Conservation (phyloP, 53 echinoderm and acorn worm species). For the Glandiceps talaboti region DNA sequence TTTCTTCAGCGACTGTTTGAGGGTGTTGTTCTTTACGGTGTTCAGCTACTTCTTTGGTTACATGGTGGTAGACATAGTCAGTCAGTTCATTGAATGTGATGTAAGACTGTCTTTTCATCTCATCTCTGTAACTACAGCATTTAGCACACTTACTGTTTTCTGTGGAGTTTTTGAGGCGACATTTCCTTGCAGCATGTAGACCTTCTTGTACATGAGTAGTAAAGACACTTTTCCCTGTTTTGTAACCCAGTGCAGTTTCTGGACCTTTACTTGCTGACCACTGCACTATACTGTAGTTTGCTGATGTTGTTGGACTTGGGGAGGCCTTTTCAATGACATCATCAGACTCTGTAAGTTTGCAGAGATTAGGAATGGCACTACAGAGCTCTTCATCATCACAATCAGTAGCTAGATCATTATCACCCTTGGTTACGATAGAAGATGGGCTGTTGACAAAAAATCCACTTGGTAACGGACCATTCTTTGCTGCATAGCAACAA, state of each 20-base stretch:
- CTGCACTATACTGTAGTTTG: not conserved
- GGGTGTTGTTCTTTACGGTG: not conserved
- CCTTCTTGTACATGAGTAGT: not conserved
- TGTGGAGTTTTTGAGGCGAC: not conserved
- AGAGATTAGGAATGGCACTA: not conserved
- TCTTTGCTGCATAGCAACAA: not conserved
- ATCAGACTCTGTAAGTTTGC: not conserved
- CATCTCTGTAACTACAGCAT: not conserved
- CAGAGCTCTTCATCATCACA: not conserved
- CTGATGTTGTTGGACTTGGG: not conserved
- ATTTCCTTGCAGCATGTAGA: not conserved
- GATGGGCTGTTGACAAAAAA: not conserved
- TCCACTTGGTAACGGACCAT: not conserved
- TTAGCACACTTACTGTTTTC: not conserved
- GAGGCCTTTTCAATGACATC: not conserved
- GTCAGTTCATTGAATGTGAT: not conserved
- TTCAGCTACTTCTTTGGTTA: not conserved
- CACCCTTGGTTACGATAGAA: not conserved
- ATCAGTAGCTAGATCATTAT: not conserved
- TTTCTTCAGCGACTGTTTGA: not conserved
- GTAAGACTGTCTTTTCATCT: not conserved
- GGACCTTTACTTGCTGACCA: not conserved
- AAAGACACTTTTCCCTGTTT: not conserved
- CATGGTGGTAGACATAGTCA: not conserved
- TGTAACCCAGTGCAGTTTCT: not conserved